Percentiles rank a stretch among this genome's conserved stretches.
phyloP scores from a whole-genome alignment of 2,888 invertebrate species.

The Scaptomyza tumidula region DNA sequence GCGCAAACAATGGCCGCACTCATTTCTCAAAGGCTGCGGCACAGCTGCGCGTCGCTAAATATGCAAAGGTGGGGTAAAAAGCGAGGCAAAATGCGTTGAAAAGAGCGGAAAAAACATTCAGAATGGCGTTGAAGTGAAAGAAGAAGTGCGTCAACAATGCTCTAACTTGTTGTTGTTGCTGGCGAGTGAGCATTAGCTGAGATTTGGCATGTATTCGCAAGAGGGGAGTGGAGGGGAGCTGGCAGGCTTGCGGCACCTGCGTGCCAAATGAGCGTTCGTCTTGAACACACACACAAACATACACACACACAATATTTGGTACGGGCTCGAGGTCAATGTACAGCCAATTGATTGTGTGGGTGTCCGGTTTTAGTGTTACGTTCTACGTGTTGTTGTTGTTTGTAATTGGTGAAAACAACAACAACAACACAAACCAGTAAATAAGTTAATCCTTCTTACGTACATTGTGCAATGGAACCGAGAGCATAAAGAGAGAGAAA shows the following conservation, averaged over 20 bases:
- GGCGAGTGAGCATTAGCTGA: constrained; percentile 39
- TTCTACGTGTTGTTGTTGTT: constrained; percentile 58
- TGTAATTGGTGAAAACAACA: constrained; percentile 65
- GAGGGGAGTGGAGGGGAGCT: neutral
- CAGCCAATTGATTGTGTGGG: constrained; percentile 49
- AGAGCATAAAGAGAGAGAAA: too few species aligned
- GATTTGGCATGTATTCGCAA: constrained; percentile 46
- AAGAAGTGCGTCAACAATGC: constrained; percentile 60
- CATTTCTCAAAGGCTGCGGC: constrained; percentile 64
- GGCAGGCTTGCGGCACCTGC: constrained; percentile 49
- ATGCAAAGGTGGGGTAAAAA: constrained; percentile 11
- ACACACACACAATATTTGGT: neutral
- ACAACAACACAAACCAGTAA: constrained; percentile 9
- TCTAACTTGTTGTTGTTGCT: constrained; percentile 14
- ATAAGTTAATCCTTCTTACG: too few species aligned
- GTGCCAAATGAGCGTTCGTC: constrained; percentile 64
- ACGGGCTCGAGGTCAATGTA: constrained; percentile 58
- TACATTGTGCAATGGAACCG: too few species aligned
- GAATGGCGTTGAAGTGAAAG: neutral
- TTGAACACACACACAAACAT: constrained; percentile 29
- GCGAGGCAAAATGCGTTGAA: neutral
- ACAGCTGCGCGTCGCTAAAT: constrained; percentile 57
- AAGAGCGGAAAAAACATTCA: neutral
- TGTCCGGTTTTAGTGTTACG: constrained; percentile 17
- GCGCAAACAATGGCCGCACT: constrained; percentile 60